Conservation (phyloP, 2,888 invertebrate genomes). For the Stenodera caucasica region DNA sequence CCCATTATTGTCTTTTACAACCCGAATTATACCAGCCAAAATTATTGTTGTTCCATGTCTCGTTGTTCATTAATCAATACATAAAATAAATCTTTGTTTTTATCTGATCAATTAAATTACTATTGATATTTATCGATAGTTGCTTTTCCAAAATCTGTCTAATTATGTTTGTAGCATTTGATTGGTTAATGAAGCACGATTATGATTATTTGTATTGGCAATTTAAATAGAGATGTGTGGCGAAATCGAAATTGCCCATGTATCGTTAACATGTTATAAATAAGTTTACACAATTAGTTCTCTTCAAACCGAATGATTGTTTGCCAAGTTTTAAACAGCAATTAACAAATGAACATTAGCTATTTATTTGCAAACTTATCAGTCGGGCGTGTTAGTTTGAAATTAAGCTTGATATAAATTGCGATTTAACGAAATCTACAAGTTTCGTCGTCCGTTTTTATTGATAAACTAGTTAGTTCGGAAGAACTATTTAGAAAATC, state of each 20-base stretch:
- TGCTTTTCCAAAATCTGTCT: neutral
- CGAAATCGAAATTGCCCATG: neutral
- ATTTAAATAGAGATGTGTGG: neutral
- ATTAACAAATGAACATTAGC: conserved; percentile 4
- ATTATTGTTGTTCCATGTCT: no score
- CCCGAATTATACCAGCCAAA: neutral
- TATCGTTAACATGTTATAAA: neutral
- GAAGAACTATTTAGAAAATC: neutral
- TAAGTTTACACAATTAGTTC: neutral
- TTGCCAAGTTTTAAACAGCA: conserved; percentile 5
- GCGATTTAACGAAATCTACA: neutral
- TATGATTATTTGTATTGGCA: neutral
- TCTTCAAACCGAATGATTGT: neutral
- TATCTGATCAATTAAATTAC: no score
- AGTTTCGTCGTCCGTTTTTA: no score
- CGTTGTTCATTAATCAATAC: no score
- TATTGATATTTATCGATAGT: no score
- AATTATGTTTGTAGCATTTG: neutral
- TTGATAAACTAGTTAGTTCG: no score
- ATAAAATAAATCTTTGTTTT: no score
- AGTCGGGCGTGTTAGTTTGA: neutral
- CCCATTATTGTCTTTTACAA: neutral
- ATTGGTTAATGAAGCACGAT: neutral
- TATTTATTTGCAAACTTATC: conserved; percentile 3
- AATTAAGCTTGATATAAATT: neutral